These are phyloP conservation scores for Eupithecia abbreviata DNA, from an alignment of 2,888 invertebrate genomes.

Conservation along the genomic window DNA sequence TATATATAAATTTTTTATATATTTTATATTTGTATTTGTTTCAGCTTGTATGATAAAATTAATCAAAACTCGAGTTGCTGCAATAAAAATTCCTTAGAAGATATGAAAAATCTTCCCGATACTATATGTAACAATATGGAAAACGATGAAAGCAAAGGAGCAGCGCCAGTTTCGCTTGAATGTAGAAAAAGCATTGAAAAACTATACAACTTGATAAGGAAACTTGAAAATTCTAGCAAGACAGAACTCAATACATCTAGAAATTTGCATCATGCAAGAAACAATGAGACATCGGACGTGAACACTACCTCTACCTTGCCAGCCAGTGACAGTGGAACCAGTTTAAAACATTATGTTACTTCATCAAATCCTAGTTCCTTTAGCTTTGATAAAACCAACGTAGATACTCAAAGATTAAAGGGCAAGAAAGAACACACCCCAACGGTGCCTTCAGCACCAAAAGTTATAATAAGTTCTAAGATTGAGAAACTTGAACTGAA, in stretches of 20 bases:
- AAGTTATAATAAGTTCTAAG: conserved; percentile 69
- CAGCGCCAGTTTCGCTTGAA: conserved; percentile 51
- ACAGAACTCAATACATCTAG: conserved; percentile 43
- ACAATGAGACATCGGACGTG: conserved; percentile 38
- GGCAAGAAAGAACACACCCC: conserved; percentile 46
- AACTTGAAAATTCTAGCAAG: conserved; percentile 51
- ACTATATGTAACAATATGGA: conserved; percentile 14
- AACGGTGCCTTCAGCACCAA: conserved; percentile 54
- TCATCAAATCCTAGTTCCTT: conserved; percentile 62
- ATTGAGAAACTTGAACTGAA: conserved; percentile 53
- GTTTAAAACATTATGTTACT: conserved; percentile 62
- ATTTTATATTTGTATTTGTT: conserved; percentile 21
- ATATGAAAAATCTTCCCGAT: neutral
- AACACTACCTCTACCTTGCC: conserved; percentile 50
- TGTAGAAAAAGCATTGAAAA: conserved; percentile 75
- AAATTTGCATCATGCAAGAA: conserved; percentile 39
- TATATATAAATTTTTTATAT: too few species aligned
- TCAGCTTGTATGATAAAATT: conserved; percentile 15
- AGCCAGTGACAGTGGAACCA: conserved; percentile 69
- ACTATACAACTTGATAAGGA: conserved; percentile 71
- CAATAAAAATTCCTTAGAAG: conserved; percentile 7
- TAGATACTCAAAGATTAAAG: conserved; percentile 32
- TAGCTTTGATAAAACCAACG: conserved; percentile 58
- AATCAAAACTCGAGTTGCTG: conserved; percentile 11
- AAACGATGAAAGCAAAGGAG: conserved; percentile 47